Conservation (phyloP, 2,888 invertebrate genomes). For the Acronicta alni region DNA sequence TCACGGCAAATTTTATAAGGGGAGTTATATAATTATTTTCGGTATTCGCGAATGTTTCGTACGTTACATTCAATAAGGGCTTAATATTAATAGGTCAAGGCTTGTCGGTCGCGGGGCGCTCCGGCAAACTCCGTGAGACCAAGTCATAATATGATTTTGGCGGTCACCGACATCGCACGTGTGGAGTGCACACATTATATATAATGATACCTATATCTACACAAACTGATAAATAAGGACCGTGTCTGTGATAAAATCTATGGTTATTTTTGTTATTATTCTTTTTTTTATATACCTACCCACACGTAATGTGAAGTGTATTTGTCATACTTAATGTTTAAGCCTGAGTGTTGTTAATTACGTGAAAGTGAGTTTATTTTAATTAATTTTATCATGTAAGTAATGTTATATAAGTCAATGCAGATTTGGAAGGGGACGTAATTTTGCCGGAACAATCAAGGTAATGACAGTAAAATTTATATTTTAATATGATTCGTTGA, state of each 20-base stretch:
- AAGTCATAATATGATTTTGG: constrained; percentile 59
- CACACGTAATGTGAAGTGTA: constrained; percentile 14
- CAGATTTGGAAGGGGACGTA: too few relatives aligned
- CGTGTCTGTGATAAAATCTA: constrained; percentile 6
- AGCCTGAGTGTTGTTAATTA: constrained; percentile 3
- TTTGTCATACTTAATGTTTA: background rate
- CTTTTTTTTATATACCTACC: background rate
- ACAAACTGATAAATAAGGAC: constrained; percentile 14
- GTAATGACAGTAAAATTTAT: too few relatives aligned
- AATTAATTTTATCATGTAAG: constrained; percentile 9
- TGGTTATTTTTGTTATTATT: background rate
- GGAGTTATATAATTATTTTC: background rate
- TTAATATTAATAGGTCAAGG: constrained; percentile 57
- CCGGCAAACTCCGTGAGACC: constrained; percentile 24
- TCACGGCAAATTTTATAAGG: too few relatives aligned
- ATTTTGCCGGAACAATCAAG: too few relatives aligned
- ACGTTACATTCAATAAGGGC: constrained; percentile 28
- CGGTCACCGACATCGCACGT: constrained; percentile 60
- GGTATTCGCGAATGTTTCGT: constrained; percentile 4
- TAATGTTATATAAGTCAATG: background rate
- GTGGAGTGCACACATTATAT: constrained; percentile 14
- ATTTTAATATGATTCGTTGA: too few relatives aligned
- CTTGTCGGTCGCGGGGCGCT: constrained; percentile 39
- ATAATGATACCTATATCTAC: background rate
- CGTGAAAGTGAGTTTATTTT: constrained; percentile 33